phyloP scores from a whole-genome alignment of 2,797 vertebrate genomes.

The Rhinatrema bivittatum region DNA sequence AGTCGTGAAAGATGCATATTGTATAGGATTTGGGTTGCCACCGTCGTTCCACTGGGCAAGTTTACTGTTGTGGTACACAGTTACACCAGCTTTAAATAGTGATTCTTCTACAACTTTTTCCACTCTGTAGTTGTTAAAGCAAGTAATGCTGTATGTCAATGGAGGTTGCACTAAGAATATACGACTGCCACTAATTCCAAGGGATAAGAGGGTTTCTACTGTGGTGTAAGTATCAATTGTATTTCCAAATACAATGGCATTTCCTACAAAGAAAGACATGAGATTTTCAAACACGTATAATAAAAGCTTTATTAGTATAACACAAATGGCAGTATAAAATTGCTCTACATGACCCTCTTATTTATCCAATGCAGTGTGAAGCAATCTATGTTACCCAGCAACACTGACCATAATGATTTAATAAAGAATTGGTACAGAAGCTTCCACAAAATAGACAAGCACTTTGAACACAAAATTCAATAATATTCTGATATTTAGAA shows the following conservation, averaged over 20 bases:
- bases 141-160: conserved; percentile 1
- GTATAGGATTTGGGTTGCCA: conserved; percentile 49
- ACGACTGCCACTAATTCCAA: conserved; percentile 59
- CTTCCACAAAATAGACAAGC: conserved; percentile 60
- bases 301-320: conserved; percentile 46
- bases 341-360: conserved; percentile 52
- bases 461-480: conserved; percentile 49
- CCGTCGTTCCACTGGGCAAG: conserved; percentile 66
- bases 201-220: conserved; percentile 59
- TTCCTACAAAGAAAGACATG: conserved; percentile 46
- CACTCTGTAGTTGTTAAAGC: conserved; percentile 51
- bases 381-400: conserved; percentile 63
- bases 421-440: conserved; percentile 55
- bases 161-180: conserved; percentile 71
- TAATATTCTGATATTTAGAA: conserved; percentile 37
- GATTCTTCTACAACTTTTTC: conserved; percentile 43
- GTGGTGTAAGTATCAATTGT: conserved; percentile 73
- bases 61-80: conserved; percentile 48
- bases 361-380: conserved; percentile 58
- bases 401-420: conserved; percentile 59
- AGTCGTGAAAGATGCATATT: conserved; percentile 60
- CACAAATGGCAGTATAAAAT: conserved; percentile 44
- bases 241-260: conserved; percentile 77
- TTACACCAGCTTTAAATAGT: conserved; percentile 42
- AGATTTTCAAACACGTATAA: too few relatives aligned